Base-by-base conservation (phyloP, 2,888 invertebrate species). In the Drosophila koepferae region DNA sequence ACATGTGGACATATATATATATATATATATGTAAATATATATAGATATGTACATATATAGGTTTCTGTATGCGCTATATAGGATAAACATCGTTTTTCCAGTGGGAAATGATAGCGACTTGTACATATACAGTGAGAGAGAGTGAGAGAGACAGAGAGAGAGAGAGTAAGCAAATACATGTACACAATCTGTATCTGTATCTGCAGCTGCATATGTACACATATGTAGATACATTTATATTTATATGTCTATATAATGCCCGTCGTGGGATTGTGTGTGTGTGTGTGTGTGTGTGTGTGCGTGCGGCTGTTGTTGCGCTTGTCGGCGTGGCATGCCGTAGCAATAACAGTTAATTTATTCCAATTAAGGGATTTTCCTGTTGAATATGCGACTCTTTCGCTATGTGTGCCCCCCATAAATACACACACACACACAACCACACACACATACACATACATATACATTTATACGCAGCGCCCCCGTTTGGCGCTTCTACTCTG, bases 321-420 rank as follows among this genome's bases (percentile, higher is more conserved):
- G 60, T 60, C 60, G 38, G 60, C 49, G 20, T 78, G 63, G 74
- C 74, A 72, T 77, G 80, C 74, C 74, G 73, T 46, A 78, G 91
- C 91, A 90, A 91, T 90, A 90, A 90, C 82, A 91, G 90, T 90
- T 90, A 90, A 90, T 90, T 90, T 90, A 90, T 90, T 91, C 91
- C 90, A 90, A 90, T 90, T 90, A 90, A 91, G 90, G 90, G 90
- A 91, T 90, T 90, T 90, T 91, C 90, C 91, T 90, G 90, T 91
- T 91, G 90, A 80, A 90, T 90, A 82, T 87, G 83, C 90, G 86
- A 82, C 65, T 72, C 78, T 70, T 77, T 77, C 55, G 60, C 61
- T 59, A 36, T 63, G 44, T 51, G 49, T 43, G 53, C 63, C n/a
- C 12, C 41, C 18, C 23, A 23, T 38, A 16, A 23, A 23, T 23